These are phyloP conservation scores for Urosaurus nigricauda DNA, from an alignment of 2,797 vertebrate genomes.

Conservation along the genomic window DNA sequence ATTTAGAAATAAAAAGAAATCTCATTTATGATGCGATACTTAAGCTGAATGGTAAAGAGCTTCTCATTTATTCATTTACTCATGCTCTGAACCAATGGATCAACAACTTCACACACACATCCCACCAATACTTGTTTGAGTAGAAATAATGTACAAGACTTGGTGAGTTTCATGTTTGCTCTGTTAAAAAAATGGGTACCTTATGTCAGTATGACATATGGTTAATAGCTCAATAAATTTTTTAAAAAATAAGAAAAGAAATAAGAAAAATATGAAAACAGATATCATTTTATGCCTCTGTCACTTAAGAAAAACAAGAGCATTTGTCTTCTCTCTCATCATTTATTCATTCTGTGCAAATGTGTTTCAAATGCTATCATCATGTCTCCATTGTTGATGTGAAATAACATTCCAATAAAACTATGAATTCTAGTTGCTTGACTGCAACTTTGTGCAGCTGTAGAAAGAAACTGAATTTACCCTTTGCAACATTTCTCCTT, in stretches of 20 bases:
- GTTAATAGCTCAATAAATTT: too few relatives aligned
- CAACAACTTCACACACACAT: too few relatives aligned
- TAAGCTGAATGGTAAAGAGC: too few relatives aligned
- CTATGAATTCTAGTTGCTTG: not conserved
- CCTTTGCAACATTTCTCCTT: not conserved
- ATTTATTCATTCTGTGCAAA: not conserved
- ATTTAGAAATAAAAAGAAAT: not conserved
- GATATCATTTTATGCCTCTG: conserved; percentile 53
- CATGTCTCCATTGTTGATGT: rapidly evolving
- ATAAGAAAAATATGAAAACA: not conserved
- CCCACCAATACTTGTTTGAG: too few relatives aligned
- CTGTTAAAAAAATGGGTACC: too few relatives aligned
- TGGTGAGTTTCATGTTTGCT: too few relatives aligned
- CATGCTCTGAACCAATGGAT: too few relatives aligned
- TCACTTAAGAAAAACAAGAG: conserved; percentile 18
- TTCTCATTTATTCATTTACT: too few relatives aligned
- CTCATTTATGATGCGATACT: too few relatives aligned
- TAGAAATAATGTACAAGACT: too few relatives aligned
- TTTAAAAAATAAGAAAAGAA: too few relatives aligned
- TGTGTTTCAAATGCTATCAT: conserved; percentile 12
- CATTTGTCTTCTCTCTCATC: conserved; percentile 34
- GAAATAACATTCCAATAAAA: not conserved
- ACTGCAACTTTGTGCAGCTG: not conserved
- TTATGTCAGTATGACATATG: too few relatives aligned
- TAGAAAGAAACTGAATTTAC: not conserved